These are phyloP conservation scores for Adela reaumurella DNA, from an alignment of 2,888 invertebrate genomes.

Conservation along the genomic window DNA sequence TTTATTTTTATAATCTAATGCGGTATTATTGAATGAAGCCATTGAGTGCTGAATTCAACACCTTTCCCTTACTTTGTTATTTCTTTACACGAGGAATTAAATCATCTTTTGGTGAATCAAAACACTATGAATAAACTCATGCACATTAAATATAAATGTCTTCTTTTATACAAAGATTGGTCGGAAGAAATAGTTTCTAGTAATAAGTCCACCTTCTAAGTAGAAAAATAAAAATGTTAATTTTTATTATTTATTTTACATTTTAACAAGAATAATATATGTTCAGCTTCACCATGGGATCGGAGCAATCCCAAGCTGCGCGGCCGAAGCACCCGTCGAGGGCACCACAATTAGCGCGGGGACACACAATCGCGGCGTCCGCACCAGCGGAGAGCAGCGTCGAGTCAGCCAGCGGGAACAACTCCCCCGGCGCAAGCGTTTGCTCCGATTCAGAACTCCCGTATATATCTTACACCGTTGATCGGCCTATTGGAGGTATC, in stretches of 20 bases:
- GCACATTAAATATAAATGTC: too few species aligned
- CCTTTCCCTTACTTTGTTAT: too few species aligned
- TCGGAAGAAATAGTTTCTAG: too few species aligned
- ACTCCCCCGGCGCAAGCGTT: slow-evolving; percentile 83
- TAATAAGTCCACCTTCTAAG: too few species aligned
- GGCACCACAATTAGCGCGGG: slow-evolving; percentile 36
- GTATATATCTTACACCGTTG: slow-evolving; percentile 87
- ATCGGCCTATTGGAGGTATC: slow-evolving; percentile 81
- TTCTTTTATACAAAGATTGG: too few species aligned
- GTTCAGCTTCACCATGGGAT: slow-evolving; percentile 44
- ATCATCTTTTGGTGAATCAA: too few species aligned
- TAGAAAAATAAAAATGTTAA: too few species aligned
- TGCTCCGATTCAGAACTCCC: slow-evolving; percentile 88
- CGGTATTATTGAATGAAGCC: too few species aligned
- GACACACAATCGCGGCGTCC: slow-evolving; percentile 44
- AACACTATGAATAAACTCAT: too few species aligned
- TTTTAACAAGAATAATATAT: neutral
- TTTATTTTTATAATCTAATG: too few species aligned
- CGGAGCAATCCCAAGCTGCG: slow-evolving; percentile 57
- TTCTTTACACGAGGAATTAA: too few species aligned
- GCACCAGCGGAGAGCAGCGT: slow-evolving; percentile 31
- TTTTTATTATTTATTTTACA: neutral
- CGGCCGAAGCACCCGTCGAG: slow-evolving; percentile 30
- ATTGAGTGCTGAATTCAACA: too few species aligned
- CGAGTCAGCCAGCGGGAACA: slow-evolving; percentile 63